phyloP scores from a whole-genome alignment of 2,113 vertebrate genomes.

The Lophura nycthemera region DNA sequence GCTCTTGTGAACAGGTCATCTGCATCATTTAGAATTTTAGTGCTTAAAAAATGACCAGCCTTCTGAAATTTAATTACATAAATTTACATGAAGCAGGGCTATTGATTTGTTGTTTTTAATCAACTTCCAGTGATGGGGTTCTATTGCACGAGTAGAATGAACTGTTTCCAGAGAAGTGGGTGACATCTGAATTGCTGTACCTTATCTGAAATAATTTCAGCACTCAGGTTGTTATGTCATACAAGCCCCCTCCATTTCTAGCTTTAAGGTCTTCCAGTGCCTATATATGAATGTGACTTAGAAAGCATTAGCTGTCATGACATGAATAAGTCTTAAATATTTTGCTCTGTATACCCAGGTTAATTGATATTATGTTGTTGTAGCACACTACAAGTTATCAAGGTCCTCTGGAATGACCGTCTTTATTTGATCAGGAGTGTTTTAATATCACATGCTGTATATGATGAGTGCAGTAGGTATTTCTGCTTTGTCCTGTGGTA shows the following conservation, averaged over 20 bases:
- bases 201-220: neutral
- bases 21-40: neutral
- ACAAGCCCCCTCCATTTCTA: neutral
- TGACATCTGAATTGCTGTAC: neutral
- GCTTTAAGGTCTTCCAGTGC: neutral
- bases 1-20: neutral
- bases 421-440: neutral
- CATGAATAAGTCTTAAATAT: neutral
- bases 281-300: neutral
- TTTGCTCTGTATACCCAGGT: neutral
- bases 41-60: neutral
- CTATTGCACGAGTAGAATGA: neutral
- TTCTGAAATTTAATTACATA: constrained; percentile 12
- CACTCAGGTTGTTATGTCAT: neutral
- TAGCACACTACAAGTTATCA: neutral
- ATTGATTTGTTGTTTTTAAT: constrained; percentile 29
- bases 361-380: neutral
- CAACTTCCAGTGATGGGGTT: neutral
- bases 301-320: neutral
- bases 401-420: neutral
- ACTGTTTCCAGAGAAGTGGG: neutral
- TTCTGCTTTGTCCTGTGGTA: constrained; percentile 10
- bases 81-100: neutral
- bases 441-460: neutral
- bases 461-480: neutral